These are phyloP conservation scores for Cyanistes caeruleus DNA, from an alignment of 2,113 vertebrate species.

Conservation along the genomic window DNA sequence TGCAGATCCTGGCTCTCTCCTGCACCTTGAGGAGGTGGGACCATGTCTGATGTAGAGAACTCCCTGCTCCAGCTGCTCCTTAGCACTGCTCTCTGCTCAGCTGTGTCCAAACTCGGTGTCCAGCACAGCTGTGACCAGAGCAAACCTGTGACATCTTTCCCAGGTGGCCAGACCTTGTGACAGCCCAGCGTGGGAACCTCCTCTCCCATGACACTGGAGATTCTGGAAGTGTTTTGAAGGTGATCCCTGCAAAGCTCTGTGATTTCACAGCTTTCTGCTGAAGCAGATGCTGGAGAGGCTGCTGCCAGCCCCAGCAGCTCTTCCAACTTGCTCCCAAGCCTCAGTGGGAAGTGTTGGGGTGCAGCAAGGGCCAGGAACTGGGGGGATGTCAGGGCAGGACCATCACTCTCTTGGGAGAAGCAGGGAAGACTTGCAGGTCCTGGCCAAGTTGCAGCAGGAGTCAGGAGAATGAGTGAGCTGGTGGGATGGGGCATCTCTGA, in stretches of 20 bases:
- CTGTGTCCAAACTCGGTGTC: background rate
- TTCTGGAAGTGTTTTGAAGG: background rate
- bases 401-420: background rate
- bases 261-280: background rate
- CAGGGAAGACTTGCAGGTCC: background rate
- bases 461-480: background rate
- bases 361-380: background rate
- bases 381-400: background rate
- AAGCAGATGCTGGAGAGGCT: background rate
- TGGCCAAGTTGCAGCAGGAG: background rate
- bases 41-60: background rate
- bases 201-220: background rate
- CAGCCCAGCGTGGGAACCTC: background rate
- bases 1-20: background rate
- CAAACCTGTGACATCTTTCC: background rate
- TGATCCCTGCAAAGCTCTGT: background rate
- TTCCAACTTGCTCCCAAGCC: background rate
- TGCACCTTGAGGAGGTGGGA: background rate
- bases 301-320: background rate
- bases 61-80: background rate
- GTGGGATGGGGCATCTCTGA: background rate
- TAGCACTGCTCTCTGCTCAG: background rate
- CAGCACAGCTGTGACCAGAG: background rate
- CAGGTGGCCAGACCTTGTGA: background rate
- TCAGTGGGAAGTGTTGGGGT: background rate